Percentiles rank a stretch among this genome's conserved stretches.
phyloP scores from a whole-genome alignment of 2,797 vertebrate genomes.

The Karalla daura region DNA sequence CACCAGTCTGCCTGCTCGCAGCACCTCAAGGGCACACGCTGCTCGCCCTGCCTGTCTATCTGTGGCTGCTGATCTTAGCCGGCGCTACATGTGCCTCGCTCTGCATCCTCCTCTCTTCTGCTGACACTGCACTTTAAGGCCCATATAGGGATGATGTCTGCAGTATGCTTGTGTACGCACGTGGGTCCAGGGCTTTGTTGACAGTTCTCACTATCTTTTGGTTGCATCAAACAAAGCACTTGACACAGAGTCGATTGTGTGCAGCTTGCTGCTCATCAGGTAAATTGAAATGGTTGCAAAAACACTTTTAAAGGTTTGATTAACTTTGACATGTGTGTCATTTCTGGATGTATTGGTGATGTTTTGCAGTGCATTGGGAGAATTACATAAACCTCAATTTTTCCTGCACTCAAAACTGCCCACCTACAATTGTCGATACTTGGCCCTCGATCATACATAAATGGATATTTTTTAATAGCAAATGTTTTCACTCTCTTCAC shows the following conservation, averaged over 20 bases:
- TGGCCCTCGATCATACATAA: no score
- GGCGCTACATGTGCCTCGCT: conserved; percentile 56
- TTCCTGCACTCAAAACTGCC: neutral
- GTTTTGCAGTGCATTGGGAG: neutral
- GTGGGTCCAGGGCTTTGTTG: neutral
- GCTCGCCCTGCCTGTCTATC: conserved; percentile 58
- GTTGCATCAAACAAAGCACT: conserved; percentile 5
- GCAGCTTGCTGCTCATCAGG: neutral
- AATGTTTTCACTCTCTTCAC: no score
- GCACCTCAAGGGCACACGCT: conserved; percentile 68
- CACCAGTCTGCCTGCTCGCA: conserved; percentile 50
- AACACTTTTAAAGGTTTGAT: neutral
- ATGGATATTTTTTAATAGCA: no score
- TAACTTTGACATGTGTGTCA: neutral
- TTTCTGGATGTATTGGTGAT: neutral
- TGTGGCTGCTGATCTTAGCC: conserved; percentile 68
- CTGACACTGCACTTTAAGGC: conserved; percentile 66
- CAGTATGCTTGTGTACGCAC: neutral
- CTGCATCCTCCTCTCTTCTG: conserved; percentile 50
- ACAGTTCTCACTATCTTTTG: conserved; percentile 7
- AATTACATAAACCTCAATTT: neutral
- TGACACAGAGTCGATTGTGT: neutral
- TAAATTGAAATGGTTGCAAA: neutral
- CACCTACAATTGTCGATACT: neutral
- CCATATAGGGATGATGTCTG: conserved; percentile 35